These are phyloP conservation scores for Cephalophus harveyi DNA, from an alignment of 2,113 vertebrate genomes.

Conservation along the genomic window DNA sequence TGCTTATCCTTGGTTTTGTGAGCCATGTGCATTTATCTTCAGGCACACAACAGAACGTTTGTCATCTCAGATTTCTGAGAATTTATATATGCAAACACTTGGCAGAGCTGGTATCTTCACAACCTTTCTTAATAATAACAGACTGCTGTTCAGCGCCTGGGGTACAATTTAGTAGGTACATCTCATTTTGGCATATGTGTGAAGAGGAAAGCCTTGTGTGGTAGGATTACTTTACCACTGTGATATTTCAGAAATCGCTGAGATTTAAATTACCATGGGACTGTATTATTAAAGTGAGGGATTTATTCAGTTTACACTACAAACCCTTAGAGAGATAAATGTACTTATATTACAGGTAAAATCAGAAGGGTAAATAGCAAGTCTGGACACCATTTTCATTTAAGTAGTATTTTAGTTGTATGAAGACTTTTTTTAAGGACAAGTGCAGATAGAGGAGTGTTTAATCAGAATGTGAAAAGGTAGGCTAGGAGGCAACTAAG, in stretches of 20 bases:
- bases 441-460: conserved; percentile 14
- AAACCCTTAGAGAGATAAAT: conserved; percentile 62
- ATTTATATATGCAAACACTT: conserved; percentile 60
- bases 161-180: conserved; percentile 54
- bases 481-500: conserved; percentile 32
- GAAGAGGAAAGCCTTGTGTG: conserved; percentile 55
- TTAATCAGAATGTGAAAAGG: conserved; percentile 63
- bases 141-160: conserved; percentile 31
- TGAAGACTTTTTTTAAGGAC: conserved; percentile 36
- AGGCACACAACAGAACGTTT: conserved; percentile 36
- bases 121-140: conserved; percentile 56
- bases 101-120: conserved; percentile 39
- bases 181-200: conserved; percentile 61
- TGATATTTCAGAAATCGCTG: conserved; percentile 64
- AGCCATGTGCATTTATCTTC: conserved; percentile 48
- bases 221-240: conserved; percentile 67
- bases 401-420: conserved; percentile 49
- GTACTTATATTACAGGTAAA: conserved; percentile 62
- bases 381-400: conserved; percentile 56
- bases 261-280: conserved; percentile 59
- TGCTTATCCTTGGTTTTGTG: background rate
- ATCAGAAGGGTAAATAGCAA: conserved; percentile 65
- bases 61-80: conserved; percentile 58
- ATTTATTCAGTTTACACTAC: conserved; percentile 66
- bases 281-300: conserved; percentile 67